phyloP scores from a whole-genome alignment of 1,140 invertebrate genomes.

The Pseudomyrmex pallidus region DNA sequence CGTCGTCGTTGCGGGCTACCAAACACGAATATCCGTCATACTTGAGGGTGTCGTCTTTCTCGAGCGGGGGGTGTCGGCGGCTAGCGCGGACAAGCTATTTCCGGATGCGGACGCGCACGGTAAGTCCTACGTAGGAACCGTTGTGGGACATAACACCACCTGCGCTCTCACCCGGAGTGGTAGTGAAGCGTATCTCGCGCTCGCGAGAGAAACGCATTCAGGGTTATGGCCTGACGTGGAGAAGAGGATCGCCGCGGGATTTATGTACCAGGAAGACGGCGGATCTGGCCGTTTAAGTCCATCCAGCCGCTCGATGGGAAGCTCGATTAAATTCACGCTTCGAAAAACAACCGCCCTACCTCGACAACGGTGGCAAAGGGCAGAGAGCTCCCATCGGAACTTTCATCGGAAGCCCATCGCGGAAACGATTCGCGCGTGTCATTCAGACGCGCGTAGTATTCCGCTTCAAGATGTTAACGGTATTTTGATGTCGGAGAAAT shows the following conservation, averaged over 20 bases:
- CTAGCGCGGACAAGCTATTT: conserved; percentile 42
- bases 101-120: conserved; percentile 41
- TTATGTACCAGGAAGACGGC: conserved; percentile 71
- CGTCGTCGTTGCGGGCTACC: neutral
- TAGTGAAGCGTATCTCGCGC: conserved; percentile 65
- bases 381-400: conserved; percentile 26
- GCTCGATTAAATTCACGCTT: conserved; percentile 67
- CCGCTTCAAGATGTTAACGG: conserved; percentile 38
- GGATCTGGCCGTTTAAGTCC: conserved; percentile 66
- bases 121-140: conserved; percentile 37
- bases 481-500: neutral
- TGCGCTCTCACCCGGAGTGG: conserved; percentile 31
- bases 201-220: conserved; percentile 44
- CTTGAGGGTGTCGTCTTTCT: conserved; percentile 30
- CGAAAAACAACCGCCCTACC: conserved; percentile 43
- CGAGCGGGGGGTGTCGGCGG: conserved; percentile 18
- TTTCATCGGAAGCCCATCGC: conserved; percentile 32
- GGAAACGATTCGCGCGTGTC: conserved; percentile 30
- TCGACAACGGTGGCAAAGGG: conserved; percentile 32
- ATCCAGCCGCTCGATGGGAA: conserved; percentile 52
- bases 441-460: neutral
- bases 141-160: conserved; percentile 41
- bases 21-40: conserved; percentile 23
- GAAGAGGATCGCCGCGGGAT: conserved; percentile 64
- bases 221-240: conserved; percentile 53